These are phyloP conservation scores for Cephalopholis sonnerati DNA, from an alignment of 2,113 vertebrate genomes.

Conservation along the genomic window DNA sequence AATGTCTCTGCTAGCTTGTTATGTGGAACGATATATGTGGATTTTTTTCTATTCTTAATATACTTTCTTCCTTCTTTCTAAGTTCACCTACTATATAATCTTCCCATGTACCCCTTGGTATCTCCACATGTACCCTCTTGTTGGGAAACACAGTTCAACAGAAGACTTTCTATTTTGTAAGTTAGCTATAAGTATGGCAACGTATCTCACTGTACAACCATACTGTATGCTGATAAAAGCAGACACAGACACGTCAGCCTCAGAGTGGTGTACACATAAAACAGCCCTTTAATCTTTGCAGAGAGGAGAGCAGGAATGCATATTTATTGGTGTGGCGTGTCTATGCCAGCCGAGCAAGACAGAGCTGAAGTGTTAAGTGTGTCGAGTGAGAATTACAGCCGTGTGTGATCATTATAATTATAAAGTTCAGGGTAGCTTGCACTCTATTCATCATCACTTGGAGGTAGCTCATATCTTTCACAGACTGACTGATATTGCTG, in stretches of 20 bases:
- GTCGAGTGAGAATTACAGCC: constrained; percentile 71
- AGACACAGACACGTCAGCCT: constrained; percentile 49
- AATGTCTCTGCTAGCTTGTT: not conserved
- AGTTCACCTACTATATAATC: not conserved
- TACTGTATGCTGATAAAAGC: constrained; percentile 37
- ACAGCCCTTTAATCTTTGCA: constrained; percentile 63
- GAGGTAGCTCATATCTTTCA: constrained; percentile 49
- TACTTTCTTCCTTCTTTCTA: not conserved
- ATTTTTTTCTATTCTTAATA: not conserved
- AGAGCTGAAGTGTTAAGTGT: constrained; percentile 67
- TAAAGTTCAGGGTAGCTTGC: constrained; percentile 54
- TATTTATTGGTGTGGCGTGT: constrained; percentile 75
- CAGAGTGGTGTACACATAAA: constrained; percentile 42
- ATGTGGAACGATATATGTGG: not conserved
- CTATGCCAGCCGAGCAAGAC: constrained; percentile 69
- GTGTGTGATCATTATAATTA: constrained; percentile 77
- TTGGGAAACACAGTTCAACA: not conserved
- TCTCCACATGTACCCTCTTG: not conserved
- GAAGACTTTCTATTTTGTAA: not conserved
- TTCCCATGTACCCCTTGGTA: not conserved
- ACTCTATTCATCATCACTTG: constrained; percentile 68
- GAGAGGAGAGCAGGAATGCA: constrained; percentile 70
- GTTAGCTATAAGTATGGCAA: not conserved
- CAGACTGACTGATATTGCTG: constrained; percentile 39
- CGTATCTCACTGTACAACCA: not conserved